Evolutionary conservation across 2,888 invertebrate species (phyloP).

Genomic region (Phortica magna): DNA sequence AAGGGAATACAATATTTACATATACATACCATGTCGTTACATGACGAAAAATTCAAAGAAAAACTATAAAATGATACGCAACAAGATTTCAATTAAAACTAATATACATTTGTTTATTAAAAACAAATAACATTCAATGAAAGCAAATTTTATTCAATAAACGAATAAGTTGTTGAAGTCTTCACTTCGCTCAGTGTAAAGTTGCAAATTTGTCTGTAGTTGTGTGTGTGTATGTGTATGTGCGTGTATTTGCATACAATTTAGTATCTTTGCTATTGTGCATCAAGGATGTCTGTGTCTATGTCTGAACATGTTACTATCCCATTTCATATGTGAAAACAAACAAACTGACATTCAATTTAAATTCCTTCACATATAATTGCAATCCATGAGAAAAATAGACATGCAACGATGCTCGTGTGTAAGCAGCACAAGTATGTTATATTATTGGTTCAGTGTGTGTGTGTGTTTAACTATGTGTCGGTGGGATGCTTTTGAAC

Average conservation of each 20-base stretch:
- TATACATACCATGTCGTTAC: neutral
- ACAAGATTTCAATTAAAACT: no score
- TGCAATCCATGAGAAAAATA: conserved; percentile 53
- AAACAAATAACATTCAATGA: no score
- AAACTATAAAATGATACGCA: conserved; percentile 42
- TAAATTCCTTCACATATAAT: conserved; percentile 75
- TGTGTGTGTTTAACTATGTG: neutral
- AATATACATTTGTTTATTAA: no score
- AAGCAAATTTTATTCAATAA: no score
- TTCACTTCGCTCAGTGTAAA: no score
- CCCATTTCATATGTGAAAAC: conserved; percentile 53
- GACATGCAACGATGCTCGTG: no score
- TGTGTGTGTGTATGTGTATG: no score
- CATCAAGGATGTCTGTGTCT: conserved; percentile 37
- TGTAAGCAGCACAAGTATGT: no score
- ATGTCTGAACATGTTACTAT: conserved; percentile 35
- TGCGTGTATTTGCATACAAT: conserved; percentile 41
- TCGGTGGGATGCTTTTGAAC: neutral
- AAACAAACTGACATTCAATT: conserved; percentile 77
- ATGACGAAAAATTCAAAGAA: conserved; percentile 55
- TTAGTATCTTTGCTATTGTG: conserved; percentile 36
- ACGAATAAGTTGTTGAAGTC: no score
- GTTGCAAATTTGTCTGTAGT: no score
- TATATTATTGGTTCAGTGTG: neutral
- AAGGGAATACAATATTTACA: neutral